These are phyloP conservation scores for Notarius lentiginosus DNA, from an alignment of 2,113 vertebrate species.

Conservation along the genomic window DNA sequence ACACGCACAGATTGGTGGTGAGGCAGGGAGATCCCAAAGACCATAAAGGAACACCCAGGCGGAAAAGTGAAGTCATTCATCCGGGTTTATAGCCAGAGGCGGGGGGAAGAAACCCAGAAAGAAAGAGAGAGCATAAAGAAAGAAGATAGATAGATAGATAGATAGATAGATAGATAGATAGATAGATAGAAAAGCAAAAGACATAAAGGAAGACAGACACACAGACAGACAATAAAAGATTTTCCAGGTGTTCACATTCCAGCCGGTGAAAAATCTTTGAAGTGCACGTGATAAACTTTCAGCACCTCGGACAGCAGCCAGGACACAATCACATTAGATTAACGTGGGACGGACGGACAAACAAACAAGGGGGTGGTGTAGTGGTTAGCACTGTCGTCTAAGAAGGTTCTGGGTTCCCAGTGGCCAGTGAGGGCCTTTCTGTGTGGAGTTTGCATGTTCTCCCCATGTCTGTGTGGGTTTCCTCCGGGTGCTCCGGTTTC, in stretches of 20 bases:
- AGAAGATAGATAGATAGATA: neutral
- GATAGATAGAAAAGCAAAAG: neutral
- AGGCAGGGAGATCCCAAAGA: conserved; percentile 84
- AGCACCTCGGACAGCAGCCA: conserved; percentile 9
- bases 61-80: conserved; percentile 97
- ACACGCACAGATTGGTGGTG: too few species aligned
- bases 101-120: neutral
- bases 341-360: neutral
- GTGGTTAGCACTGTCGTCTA: too few species aligned
- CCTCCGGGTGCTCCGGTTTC: too few species aligned
- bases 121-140: neutral
- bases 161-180: neutral
- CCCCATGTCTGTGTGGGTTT: too few species aligned
- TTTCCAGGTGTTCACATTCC: neutral
- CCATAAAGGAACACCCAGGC: conserved; percentile 91
- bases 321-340: neutral
- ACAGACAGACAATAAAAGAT: neutral
- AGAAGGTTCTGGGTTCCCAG: too few species aligned
- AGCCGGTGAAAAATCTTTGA: neutral
- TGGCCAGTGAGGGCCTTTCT: too few species aligned
- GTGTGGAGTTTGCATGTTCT: too few species aligned
- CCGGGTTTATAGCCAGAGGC: conserved; percentile 72
- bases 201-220: neutral
- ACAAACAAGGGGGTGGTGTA: neutral
- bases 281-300: neutral